Percentiles rank a stretch among this genome's conserved stretches.
These are phyloP conservation scores for Lepidocyrtoides sp. DNA, from an alignment of 2,888 invertebrate species.

Conservation along the genomic window DNA sequence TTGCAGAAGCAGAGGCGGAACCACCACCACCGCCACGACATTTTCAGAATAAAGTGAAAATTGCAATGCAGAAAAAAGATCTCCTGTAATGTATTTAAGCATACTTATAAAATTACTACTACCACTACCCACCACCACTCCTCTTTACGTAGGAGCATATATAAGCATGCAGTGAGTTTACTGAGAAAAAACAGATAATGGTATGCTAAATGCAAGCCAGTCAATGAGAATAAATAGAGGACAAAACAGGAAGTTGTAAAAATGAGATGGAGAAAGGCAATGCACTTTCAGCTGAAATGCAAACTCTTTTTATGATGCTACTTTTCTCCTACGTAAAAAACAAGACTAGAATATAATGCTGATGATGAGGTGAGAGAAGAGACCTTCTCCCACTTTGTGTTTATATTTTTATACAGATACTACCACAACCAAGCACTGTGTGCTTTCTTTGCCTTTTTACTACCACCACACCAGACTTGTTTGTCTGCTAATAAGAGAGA, in stretches of 20 bases:
- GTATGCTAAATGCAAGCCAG: neutral
- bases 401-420: neutral
- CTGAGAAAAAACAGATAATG: constrained; percentile 11
- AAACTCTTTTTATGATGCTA: constrained; percentile 12
- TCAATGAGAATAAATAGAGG: neutral
- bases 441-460: constrained; percentile 33
- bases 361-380: constrained; percentile 29
- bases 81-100: neutral
- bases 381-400: constrained; percentile 18
- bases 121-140: no score
- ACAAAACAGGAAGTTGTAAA: constrained; percentile 14
- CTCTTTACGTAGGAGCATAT: neutral
- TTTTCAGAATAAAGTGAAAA: constrained; percentile 46
- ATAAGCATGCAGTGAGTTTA: no score
- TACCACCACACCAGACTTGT: constrained; percentile 8
- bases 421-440: no score
- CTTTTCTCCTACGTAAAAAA: constrained; percentile 64
- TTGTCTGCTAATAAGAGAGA: neutral
- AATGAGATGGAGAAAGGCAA: constrained; percentile 19
- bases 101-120: no score
- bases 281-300: constrained; percentile 30
- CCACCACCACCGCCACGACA: neutral
- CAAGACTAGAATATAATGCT: constrained; percentile 4
- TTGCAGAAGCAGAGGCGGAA: neutral
- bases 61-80: constrained; percentile 42